phyloP scores from a whole-genome alignment of 1,140 invertebrate species.

The Eumeta japonica region DNA sequence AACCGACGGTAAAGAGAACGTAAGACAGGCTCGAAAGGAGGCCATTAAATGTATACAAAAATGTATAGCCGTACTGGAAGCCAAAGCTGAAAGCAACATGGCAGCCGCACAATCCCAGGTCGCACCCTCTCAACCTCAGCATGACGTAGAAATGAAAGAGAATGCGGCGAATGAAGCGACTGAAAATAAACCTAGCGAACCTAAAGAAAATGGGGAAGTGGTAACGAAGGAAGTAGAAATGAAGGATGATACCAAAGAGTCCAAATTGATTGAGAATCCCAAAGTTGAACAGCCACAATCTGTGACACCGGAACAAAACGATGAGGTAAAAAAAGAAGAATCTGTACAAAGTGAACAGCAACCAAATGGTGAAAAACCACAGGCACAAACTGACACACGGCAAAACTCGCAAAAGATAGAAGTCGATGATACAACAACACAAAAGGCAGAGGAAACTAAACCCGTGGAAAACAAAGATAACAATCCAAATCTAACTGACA shows the following conservation, averaged over 20 bases:
- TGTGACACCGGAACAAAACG: constrained; percentile 6
- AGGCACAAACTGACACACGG: constrained; percentile 10
- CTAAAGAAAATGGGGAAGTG: constrained; percentile 37
- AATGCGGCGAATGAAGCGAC: constrained; percentile 14
- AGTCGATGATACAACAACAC: constrained; percentile 8
- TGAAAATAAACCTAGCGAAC: constrained; percentile 15
- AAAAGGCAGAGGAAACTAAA: constrained; percentile 22
- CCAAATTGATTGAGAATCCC: background rate
- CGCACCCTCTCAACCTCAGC: constrained; percentile 16
- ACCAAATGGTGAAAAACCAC: constrained; percentile 1
- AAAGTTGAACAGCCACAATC: constrained; percentile 9
- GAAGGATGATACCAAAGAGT: constrained; percentile 33
- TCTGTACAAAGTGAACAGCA: too few species aligned
- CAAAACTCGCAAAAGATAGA: constrained; percentile 9
- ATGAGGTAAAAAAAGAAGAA: constrained; percentile 11
- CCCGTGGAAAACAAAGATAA: constrained; percentile 16
- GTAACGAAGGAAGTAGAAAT: constrained; percentile 24
- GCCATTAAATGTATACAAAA: constrained; percentile 86
- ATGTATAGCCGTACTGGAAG: constrained; percentile 80
- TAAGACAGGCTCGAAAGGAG: constrained; percentile 80
- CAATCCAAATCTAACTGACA: too few species aligned
- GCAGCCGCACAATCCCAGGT: constrained; percentile 4
- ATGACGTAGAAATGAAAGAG: constrained; percentile 36
- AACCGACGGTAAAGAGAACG: constrained; percentile 85
- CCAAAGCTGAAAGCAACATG: constrained; percentile 61